These are phyloP conservation scores for Caenorhabditis sp. DNA, from an alignment of 2,888 invertebrate species.

Conservation along the genomic window DNA sequence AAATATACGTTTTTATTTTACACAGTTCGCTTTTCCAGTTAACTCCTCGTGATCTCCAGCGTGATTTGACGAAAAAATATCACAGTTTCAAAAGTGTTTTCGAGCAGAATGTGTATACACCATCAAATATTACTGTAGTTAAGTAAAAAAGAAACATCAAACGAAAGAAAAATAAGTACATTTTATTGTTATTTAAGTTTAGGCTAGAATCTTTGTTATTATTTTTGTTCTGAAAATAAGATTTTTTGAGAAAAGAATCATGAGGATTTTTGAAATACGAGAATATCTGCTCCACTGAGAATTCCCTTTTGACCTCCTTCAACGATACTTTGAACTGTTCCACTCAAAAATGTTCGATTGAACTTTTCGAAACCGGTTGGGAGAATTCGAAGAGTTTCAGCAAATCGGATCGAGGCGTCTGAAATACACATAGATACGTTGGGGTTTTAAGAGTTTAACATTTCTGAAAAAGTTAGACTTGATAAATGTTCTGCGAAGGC, in stretches of 20 bases:
- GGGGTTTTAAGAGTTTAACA: no score
- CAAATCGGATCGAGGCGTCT: slow-evolving; percentile 39
- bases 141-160: slow-evolving; percentile 48
- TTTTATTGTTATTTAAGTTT: slow-evolving; percentile 1
- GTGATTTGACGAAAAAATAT: slow-evolving; percentile 48
- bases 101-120: slow-evolving; percentile 67
- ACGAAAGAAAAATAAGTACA: no score
- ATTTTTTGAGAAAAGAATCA: not conserved
- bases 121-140: slow-evolving; percentile 60
- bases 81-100: slow-evolving; percentile 62
- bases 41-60: slow-evolving; percentile 33
- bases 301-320: slow-evolving; percentile 65
- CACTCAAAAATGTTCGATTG: slow-evolving; percentile 65
- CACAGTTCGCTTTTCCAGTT: no score
- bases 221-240: not conserved
- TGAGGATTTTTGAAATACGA: slow-evolving; percentile 58
- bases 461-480: no score
- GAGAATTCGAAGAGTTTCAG: slow-evolving; percentile 59
- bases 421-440: no score
- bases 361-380: slow-evolving; percentile 67
- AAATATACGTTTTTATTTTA: slow-evolving; percentile 7
- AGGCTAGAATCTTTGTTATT: slow-evolving; percentile 1
- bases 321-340: slow-evolving; percentile 68
- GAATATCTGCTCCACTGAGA: slow-evolving; percentile 64
- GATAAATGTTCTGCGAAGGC: no score